These are phyloP conservation scores for Papilio glaucus DNA, from an alignment of 1,140 invertebrate genomes.

Conservation along the genomic window DNA sequence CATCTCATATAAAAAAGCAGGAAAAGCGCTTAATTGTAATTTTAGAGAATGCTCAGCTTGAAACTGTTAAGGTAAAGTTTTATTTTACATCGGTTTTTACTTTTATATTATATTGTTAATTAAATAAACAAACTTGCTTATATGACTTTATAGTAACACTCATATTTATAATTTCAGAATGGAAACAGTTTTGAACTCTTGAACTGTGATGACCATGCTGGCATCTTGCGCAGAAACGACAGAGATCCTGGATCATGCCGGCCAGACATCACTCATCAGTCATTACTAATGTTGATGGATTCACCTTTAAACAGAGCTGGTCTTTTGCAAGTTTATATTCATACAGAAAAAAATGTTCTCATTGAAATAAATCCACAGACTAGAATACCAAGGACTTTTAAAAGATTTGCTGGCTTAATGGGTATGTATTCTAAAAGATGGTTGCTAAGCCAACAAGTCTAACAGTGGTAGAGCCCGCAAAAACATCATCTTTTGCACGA, in stretches of 20 bases:
- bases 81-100: neutral
- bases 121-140: slow-evolving; percentile 17
- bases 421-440: slow-evolving; percentile 85
- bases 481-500: too few relatives aligned
- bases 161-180: slow-evolving; percentile 84
- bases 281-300: slow-evolving; percentile 97
- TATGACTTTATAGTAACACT: slow-evolving; percentile 25
- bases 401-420: slow-evolving; percentile 99
- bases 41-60: slow-evolving; percentile 96
- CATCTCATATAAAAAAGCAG: slow-evolving; percentile 89
- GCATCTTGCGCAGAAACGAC: slow-evolving; percentile 93
- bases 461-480: too few relatives aligned
- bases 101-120: neutral
- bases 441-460: slow-evolving; percentile 11
- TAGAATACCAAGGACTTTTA: slow-evolving; percentile 98
- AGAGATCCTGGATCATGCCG: slow-evolving; percentile 92
- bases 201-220: slow-evolving; percentile 96
- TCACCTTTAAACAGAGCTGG: slow-evolving; percentile 97
- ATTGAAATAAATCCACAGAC: slow-evolving; percentile 99
- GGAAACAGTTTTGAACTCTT: slow-evolving; percentile 95
- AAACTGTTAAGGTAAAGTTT: slow-evolving; percentile 94
- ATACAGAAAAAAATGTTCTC: slow-evolving; percentile 97
- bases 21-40: slow-evolving; percentile 97
- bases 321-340: slow-evolving; percentile 95
- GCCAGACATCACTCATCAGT: slow-evolving; percentile 98